Percentiles rank a stretch among this genome's conserved stretches.
phyloP scores from a whole-genome alignment of 2,888 invertebrate species.

The Drosophila lacicola region DNA sequence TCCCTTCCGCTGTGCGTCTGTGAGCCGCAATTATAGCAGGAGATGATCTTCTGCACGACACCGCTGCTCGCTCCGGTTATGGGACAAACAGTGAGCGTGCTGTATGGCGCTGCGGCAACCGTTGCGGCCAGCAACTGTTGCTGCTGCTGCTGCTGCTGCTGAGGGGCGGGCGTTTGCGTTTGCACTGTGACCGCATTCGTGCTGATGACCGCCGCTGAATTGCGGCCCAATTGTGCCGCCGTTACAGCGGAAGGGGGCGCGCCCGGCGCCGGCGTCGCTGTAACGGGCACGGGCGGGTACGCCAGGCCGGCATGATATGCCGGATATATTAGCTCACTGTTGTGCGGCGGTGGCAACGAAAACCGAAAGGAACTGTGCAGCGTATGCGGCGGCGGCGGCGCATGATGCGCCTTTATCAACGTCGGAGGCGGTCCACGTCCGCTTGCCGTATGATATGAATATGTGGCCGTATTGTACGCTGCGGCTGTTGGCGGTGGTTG shows the following conservation, averaged over 20 bases:
- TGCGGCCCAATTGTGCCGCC: slow-evolving; percentile 66
- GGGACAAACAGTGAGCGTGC: slow-evolving; percentile 73
- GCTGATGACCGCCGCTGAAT: slow-evolving; percentile 54
- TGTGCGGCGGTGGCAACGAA: slow-evolving; percentile 85
- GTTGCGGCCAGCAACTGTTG: slow-evolving; percentile 85
- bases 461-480: slow-evolving; percentile 72
- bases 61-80: slow-evolving; percentile 59
- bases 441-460: slow-evolving; percentile 81
- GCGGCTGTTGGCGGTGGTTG: slow-evolving; percentile 54
- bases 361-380: slow-evolving; percentile 79
- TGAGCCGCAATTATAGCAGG: slow-evolving; percentile 97
- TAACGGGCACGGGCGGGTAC: slow-evolving; percentile 73
- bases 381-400: slow-evolving; percentile 76
- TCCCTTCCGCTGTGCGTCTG: slow-evolving; percentile 93
- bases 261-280: slow-evolving; percentile 54
- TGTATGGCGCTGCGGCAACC: slow-evolving; percentile 75
- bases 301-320: slow-evolving; percentile 77
- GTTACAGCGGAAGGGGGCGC: slow-evolving; percentile 68
- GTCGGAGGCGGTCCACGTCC: slow-evolving; percentile 72
- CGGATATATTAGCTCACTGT: slow-evolving; percentile 87
- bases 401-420: slow-evolving; percentile 79
- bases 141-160: slow-evolving; percentile 37
- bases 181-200: slow-evolving; percentile 78
- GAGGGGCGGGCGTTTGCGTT: slow-evolving; percentile 58
- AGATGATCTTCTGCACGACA: slow-evolving; percentile 83